Base-by-base conservation (phyloP, 2,797 vertebrate species). In the Eulemur mongoz region DNA sequence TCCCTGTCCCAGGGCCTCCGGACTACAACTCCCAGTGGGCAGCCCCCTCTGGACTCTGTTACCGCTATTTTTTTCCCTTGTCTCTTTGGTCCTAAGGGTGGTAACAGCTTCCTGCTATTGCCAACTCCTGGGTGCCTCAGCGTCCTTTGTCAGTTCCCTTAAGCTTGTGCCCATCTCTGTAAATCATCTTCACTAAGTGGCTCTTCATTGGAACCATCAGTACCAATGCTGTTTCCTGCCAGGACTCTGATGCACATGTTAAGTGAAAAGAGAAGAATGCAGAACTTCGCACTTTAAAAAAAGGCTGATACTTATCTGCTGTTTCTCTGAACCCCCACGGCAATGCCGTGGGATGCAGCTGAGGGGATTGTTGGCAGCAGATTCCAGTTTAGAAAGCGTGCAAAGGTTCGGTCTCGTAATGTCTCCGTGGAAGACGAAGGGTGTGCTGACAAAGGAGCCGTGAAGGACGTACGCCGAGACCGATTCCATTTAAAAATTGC, bases 311-410 rank as follows among this genome's bases (percentile, higher is more conserved):
- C 20, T 83, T 50, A 48, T 30, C 82, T 79, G 27, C 35, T 43
- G 3, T 69, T 79, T 63, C 52, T 2, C 5, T 30, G 45, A 89
- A 25, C 25, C 59, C 76, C 86, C 87, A 11, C 5, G 35, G 81
- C 27, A 14, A 3, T 38, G 48, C 32, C 3, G n/a, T 27, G 2
- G 1, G 23, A 48, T 40, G 35, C 27, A 38, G 43, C 65, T 17
- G 12, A 32, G 54, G 57, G 70, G 13, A 45, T 32, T 1, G 3
- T 50, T 18, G 52, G 63, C 30, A 61, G 54, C 84, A 79, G 52
- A 15, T 59, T 96, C 93, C 88, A 73, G 94, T 97, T 96, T 94
- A 95, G 92, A 97, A 95, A 89, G 43, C 0, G 1, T 45, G 83
- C 80, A 54, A 93, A 93, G 79, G 87, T 65, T 30, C 10, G 25